Base-by-base conservation (phyloP, 2,888 invertebrate species). In the Polymixis flavicincta region DNA sequence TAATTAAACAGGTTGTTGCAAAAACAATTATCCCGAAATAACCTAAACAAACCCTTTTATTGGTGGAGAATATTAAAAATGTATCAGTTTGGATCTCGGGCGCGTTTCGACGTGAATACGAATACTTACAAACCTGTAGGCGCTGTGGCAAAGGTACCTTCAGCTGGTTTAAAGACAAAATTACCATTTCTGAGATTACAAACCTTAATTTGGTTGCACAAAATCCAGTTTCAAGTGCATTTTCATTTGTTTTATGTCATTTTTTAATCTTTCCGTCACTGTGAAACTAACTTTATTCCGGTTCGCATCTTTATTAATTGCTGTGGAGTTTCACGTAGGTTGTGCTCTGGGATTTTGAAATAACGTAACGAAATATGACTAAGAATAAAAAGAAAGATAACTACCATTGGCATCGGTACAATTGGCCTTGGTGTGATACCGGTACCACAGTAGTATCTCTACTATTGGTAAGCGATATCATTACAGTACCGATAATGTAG, bases 31-130 rank as follows among this genome's bases (percentile, higher is more conserved):
- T 48, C 52, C 60, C 37, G 4, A 54, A 68, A 71, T 54, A 69
- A 52, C 59, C 55, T 25, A 14, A 37, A 50, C 45, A 74, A 80
- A 60, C 67, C 68, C 60, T 61, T 73, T 37, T 4, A 52, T 25
- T 69, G 6, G 25, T 28, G 54, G 14, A 9, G n/a, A 32, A 45
- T 71, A 83, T 82, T 71, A 82, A 79, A 79, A 79, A 83, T 82
- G 65, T 79, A 83, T 61, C 25, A 54, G 32, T 54, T 42, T 55
- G 57, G 60, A 50, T 61, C 25, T 14, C 9, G 9, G 2, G 17
- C 59, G 61, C 19, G 79, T 61, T 77, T 77, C 48, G 68, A 66
- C 59, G 28, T 77, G 79, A 68, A 74, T 78, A 78, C 64, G 60
- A 79, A 82, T 78, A 74, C 67, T 78, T 71, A 54, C 37, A n/a